Conservation (phyloP, 2,797 vertebrate genomes). For the Cygnus olor region DNA sequence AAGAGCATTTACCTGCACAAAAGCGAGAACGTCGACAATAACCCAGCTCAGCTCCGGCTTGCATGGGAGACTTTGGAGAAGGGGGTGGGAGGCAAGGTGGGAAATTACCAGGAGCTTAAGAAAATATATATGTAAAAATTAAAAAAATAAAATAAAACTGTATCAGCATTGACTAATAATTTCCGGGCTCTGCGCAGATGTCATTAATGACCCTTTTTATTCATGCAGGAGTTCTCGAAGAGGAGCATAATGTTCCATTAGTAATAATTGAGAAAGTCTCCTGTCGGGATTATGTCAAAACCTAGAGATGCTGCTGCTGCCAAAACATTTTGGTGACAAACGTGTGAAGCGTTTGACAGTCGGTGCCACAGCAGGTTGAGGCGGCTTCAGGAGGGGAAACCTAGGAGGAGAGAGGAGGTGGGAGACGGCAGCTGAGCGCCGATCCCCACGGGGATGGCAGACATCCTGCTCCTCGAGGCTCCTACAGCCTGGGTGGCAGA, state of each 20-base stretch:
- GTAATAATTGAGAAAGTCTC: conserved; percentile 83
- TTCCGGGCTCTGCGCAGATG: conserved; percentile 76
- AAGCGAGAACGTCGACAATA: conserved; percentile 18
- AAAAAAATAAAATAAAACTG: conserved; percentile 64
- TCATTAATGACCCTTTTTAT: conserved; percentile 86
- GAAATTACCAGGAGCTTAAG: conserved; percentile 67
- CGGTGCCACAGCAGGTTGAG: conserved; percentile 73
- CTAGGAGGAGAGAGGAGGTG: conserved; percentile 15
- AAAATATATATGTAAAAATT: conserved; percentile 67
- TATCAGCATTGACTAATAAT: conserved; percentile 77
- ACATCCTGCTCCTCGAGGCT: too few species aligned
- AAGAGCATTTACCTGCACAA: conserved; percentile 55
- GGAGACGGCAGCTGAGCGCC: conserved; percentile 8
- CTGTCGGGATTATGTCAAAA: conserved; percentile 82
- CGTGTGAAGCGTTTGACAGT: conserved; percentile 75
- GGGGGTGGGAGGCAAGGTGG: conserved; percentile 58
- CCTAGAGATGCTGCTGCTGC: conserved; percentile 81
- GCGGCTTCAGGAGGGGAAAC: conserved; percentile 60
- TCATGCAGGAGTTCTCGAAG: conserved; percentile 82
- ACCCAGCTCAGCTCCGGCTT: conserved; percentile 33
- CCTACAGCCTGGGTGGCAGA: neutral
- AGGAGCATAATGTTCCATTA: conserved; percentile 82
- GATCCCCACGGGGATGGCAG: neutral
- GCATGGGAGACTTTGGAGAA: conserved; percentile 50
- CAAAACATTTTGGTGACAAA: conserved; percentile 84